Evolutionary conservation across 1,140 invertebrate species (phyloP).

Genomic region (Eumeta japonica): DNA sequence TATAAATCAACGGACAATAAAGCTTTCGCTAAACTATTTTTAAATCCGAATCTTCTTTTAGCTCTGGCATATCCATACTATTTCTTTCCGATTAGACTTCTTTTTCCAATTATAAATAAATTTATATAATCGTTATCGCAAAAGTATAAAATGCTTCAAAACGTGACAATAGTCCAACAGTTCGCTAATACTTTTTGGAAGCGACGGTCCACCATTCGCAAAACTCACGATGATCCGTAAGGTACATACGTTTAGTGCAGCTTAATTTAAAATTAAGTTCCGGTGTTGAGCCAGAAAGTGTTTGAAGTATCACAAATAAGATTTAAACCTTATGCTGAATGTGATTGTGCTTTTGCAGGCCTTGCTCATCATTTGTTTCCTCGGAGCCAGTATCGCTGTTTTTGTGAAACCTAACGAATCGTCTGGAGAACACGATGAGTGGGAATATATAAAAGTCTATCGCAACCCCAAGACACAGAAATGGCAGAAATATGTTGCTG

Average conservation of each 20-base stretch:
- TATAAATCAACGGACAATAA: no score
- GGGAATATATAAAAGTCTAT: slow-evolving; percentile 1
- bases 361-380: not conserved
- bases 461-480: not conserved
- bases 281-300: not conserved
- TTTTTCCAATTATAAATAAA: slow-evolving; percentile 25
- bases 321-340: no score
- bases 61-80: slow-evolving; percentile 13
- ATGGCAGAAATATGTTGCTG: not conserved
- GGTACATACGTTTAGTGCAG: not conserved
- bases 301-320: not conserved
- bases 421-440: not conserved
- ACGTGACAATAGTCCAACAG: slow-evolving; percentile 31
- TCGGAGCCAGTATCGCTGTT: not conserved
- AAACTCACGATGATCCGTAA: slow-evolving; percentile 18
- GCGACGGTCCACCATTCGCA: slow-evolving; percentile 36
- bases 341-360: not conserved
- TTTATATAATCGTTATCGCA: slow-evolving; percentile 47
- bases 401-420: not conserved
- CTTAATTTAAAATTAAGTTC: not conserved
- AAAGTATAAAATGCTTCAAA: slow-evolving; percentile 48
- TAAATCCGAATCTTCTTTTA: no score
- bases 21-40: no score
- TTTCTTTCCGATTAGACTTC: slow-evolving; percentile 26
- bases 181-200: slow-evolving; percentile 28